Conservation (phyloP, 2,797 vertebrate genomes). For the Rhinogobio ventralis region DNA sequence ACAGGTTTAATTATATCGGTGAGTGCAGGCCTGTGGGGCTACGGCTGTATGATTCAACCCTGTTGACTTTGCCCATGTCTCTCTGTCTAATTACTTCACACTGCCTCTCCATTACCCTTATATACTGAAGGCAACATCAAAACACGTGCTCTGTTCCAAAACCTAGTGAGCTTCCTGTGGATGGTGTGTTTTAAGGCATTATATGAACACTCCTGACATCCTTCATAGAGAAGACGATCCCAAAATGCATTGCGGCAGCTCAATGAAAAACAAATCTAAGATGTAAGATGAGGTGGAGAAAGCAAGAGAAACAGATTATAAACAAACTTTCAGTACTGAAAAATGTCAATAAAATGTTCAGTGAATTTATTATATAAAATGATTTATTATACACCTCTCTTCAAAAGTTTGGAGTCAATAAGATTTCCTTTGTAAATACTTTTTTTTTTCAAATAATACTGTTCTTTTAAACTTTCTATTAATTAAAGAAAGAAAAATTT, state of each 20-base stretch:
- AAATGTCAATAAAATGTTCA: background rate
- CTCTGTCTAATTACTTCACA: constrained; percentile 44
- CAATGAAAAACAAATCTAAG: background rate
- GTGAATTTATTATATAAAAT: background rate
- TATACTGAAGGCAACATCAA: background rate
- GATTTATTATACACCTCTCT: background rate
- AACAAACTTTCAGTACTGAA: background rate
- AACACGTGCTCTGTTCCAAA: constrained; percentile 3
- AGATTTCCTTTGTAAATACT: background rate
- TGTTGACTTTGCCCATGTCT: constrained; percentile 51
- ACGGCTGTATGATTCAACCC: constrained; percentile 47
- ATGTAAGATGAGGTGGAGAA: background rate
- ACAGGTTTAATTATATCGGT: constrained; percentile 52
- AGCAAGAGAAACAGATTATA: background rate
- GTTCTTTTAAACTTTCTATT: too few relatives aligned
- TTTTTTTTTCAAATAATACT: background rate
- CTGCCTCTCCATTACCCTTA: constrained; percentile 24
- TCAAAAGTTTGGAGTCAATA: background rate
- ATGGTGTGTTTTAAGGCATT: background rate
- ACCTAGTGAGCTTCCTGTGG: background rate
- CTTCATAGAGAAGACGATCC: background rate
- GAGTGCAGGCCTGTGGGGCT: constrained; percentile 42
- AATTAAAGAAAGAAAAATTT: too few relatives aligned
- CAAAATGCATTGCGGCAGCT: background rate
- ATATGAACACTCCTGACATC: background rate